These are phyloP conservation scores for Tribolium madens DNA, from an alignment of 1,140 invertebrate species.

Conservation along the genomic window DNA sequence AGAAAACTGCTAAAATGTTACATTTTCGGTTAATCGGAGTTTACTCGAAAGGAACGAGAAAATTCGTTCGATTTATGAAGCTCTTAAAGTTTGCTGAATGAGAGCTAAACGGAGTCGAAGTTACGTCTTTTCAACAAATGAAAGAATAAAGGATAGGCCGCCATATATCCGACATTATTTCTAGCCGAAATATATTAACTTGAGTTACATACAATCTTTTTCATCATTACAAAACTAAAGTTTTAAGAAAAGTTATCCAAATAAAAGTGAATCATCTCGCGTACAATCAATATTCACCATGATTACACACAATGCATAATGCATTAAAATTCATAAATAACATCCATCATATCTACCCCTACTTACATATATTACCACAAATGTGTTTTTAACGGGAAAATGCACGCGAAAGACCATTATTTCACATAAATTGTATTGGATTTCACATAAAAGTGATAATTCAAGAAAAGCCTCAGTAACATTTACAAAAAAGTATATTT, in stretches of 20 bases:
- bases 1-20: neutral
- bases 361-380: neutral
- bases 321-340: constrained; percentile 3
- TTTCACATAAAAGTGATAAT: constrained; percentile 1
- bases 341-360: neutral
- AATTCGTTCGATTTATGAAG: constrained; percentile 11
- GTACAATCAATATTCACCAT: neutral
- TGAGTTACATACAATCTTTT: too few species aligned
- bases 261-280: neutral
- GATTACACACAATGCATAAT: neutral
- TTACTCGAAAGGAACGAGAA: neutral
- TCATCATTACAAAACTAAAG: too few species aligned
- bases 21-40: neutral
- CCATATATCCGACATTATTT: too few species aligned
- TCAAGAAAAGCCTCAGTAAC: neutral
- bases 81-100: constrained; percentile 5
- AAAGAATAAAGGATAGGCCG: too few species aligned
- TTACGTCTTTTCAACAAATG: neutral
- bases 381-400: neutral
- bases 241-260: neutral
- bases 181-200: too few species aligned
- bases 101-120: constrained; percentile 5
- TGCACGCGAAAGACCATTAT: neutral
- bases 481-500: too few species aligned
- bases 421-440: neutral